A percentile compares a stretch with the other conserved stretches of the same genome.
These are phyloP conservation scores for Tetrapedia diversipes DNA, from an alignment of 2,888 invertebrate species.

Conservation along the genomic window DNA sequence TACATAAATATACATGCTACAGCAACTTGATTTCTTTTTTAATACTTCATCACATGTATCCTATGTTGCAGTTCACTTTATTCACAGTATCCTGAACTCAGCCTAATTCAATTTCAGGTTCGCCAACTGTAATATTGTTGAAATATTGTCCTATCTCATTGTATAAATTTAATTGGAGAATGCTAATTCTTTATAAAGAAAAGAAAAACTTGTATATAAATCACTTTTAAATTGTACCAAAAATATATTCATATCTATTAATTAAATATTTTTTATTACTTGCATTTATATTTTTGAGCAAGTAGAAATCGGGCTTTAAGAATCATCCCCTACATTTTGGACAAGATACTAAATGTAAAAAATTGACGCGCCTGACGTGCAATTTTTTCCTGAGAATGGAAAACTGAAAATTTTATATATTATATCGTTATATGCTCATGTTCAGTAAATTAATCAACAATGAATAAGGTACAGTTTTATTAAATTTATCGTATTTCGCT, in stretches of 20 bases:
- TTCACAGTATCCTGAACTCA: neutral
- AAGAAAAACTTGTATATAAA: neutral
- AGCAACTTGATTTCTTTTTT: neutral
- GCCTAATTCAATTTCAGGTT: neutral
- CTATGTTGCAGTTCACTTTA: neutral
- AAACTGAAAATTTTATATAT: slow-evolving; percentile 24
- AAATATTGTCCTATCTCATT: slow-evolving; percentile 17
- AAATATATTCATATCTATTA: neutral
- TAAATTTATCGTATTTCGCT: neutral
- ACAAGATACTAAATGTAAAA: slow-evolving; percentile 28
- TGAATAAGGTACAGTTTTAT: slow-evolving; percentile 51
- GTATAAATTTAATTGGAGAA: slow-evolving; percentile 15
- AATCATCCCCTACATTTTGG: slow-evolving; percentile 29
- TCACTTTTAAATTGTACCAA: neutral
- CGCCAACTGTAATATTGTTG: slow-evolving; percentile 16
- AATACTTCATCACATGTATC: neutral
- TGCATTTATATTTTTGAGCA: slow-evolving; percentile 21
- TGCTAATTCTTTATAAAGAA: neutral
- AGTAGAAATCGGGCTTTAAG: slow-evolving; percentile 36
- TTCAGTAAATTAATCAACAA: slow-evolving; percentile 25
- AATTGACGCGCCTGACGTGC: slow-evolving; percentile 23
- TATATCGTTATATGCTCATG: slow-evolving; percentile 7
- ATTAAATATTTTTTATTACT: slow-evolving; percentile 8
- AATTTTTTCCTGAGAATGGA: slow-evolving; percentile 29
- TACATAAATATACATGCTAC: too few species aligned